phyloP scores from a whole-genome alignment of 2,113 vertebrate species.

The Dasypus novemcinctus region DNA sequence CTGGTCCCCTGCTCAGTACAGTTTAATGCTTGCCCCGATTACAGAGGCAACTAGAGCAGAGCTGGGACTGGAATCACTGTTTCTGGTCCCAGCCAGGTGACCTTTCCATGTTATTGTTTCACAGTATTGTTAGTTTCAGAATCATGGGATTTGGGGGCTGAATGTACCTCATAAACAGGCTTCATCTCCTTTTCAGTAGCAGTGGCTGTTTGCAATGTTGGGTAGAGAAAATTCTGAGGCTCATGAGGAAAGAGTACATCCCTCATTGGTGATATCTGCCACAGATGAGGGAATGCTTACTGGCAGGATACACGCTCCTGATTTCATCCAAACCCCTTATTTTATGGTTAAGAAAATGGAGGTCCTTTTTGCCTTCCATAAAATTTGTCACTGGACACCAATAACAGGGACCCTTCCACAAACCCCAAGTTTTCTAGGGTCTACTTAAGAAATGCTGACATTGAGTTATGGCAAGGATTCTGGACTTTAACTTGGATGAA shows the following conservation, averaged over 20 bases:
- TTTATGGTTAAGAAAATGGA: conserved; percentile 13
- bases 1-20: background rate
- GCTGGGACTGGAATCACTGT: background rate
- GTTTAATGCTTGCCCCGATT: background rate
- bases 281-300: background rate
- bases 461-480: background rate
- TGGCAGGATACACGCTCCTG: background rate
- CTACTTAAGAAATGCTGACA: background rate
- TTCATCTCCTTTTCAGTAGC: background rate
- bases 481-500: background rate
- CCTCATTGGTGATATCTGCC: background rate
- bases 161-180: background rate
- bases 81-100: background rate
- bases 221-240: background rate
- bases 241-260: background rate
- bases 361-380: background rate
- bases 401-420: background rate
- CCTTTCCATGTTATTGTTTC: background rate
- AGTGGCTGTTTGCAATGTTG: background rate
- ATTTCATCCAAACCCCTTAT: conserved; percentile 16
- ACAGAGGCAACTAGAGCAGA: background rate
- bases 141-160: background rate
- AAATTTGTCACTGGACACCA: background rate
- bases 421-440: background rate
- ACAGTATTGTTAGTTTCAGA: background rate